Conservation (phyloP, 2,113 vertebrate species). For the Phasianus colchicus region DNA sequence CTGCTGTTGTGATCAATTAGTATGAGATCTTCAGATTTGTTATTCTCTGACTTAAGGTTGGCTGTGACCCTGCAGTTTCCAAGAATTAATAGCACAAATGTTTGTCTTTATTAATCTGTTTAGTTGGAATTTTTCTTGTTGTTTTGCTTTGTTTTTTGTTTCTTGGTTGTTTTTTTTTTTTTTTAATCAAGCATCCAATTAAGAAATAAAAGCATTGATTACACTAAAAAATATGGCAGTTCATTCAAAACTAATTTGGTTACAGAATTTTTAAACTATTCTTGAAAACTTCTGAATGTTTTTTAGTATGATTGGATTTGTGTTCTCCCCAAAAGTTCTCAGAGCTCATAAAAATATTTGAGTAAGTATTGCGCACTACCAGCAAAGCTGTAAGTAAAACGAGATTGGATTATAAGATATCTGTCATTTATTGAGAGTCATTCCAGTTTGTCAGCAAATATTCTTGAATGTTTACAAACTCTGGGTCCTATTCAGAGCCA, state of each 20-base stretch:
- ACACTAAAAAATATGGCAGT: background rate
- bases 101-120: background rate
- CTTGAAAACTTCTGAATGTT: background rate
- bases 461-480: background rate
- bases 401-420: background rate
- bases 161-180: background rate
- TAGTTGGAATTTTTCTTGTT: background rate
- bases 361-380: background rate
- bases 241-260: background rate
- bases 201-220: background rate
- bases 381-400: background rate
- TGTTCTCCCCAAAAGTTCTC: background rate
- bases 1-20: background rate
- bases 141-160: background rate
- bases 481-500: background rate
- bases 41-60: background rate
- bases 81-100: background rate
- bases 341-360: background rate
- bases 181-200: background rate
- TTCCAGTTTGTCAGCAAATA: background rate
- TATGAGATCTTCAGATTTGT: background rate
- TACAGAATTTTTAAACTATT: background rate
- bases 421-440: background rate
- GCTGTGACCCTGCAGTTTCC: background rate
- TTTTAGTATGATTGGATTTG: background rate